Evolutionary conservation across 2,888 invertebrate genomes (phyloP).

Genomic region (Caenorhabditis parvicauda): DNA sequence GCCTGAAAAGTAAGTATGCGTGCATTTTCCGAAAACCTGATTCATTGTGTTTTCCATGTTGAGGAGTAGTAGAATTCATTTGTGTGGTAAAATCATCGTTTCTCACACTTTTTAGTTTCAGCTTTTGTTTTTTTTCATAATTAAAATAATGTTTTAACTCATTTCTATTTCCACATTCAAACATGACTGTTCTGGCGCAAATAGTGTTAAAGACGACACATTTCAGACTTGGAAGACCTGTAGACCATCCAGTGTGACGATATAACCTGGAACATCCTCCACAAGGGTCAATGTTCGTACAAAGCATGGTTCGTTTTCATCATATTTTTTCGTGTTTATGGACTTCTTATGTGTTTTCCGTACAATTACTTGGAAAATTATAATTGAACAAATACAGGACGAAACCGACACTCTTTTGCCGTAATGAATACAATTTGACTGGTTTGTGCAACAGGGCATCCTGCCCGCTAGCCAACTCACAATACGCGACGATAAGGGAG

Average conservation of each 20-base stretch:
- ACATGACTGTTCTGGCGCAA: no score
- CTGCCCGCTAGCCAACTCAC: constrained; percentile 95
- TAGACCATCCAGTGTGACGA: constrained; percentile 65
- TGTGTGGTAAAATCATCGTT: background rate
- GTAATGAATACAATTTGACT: constrained; percentile 95
- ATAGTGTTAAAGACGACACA: no score
- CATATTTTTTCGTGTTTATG: no score
- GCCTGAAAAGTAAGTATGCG: no score
- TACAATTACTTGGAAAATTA: no score
- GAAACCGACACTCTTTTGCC: constrained; percentile 89
- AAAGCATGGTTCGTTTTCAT: constrained; percentile 94
- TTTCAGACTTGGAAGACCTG: constrained; percentile 5
- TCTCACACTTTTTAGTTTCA: background rate
- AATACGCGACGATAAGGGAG: constrained; percentile 95
- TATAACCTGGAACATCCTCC: constrained; percentile 96
- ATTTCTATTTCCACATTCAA: no score
- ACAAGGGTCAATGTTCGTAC: constrained; percentile 93
- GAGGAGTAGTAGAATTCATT: no score
- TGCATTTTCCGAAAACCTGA: no score
- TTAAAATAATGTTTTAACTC: constrained; percentile 1
- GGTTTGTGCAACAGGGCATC: constrained; percentile 88
- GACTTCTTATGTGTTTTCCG: no score
- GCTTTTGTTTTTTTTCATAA: background rate
- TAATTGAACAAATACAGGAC: constrained; percentile 71
- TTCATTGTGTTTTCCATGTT: no score